Conservation (phyloP, 2,888 invertebrate species). For the Eristalinus aeneus region DNA sequence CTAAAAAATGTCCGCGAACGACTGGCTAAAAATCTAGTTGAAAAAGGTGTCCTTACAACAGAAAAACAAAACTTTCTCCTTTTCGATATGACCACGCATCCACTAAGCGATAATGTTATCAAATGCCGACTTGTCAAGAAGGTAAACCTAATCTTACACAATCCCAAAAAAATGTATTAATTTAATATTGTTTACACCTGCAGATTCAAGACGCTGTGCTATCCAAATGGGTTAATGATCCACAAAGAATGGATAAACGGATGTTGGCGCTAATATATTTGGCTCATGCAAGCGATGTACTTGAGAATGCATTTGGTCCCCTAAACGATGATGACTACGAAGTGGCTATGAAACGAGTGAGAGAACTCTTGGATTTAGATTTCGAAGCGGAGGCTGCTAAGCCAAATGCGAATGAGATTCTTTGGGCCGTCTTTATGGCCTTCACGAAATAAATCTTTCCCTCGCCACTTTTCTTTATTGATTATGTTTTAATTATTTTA, state of each 20-base stretch:
- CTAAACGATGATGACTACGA: conserved; percentile 98
- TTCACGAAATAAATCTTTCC: conserved; percentile 93
- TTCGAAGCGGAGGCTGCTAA: conserved; percentile 97
- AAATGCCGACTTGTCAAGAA: conserved; percentile 98
- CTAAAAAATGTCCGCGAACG: conserved; percentile 99
- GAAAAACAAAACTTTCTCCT: conserved; percentile 99
- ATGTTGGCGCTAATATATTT: conserved; percentile 96
- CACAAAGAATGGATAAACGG: conserved; percentile 98
- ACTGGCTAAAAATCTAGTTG: conserved; percentile 99
- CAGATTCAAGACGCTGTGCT: conserved; percentile 98
- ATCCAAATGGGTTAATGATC: conserved; percentile 97
- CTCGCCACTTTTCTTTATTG: conserved; percentile 59
- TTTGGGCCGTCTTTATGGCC: conserved; percentile 99
- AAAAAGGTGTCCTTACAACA: conserved; percentile 99
- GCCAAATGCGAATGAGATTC: conserved; percentile 93
- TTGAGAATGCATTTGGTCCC: conserved; percentile 99
- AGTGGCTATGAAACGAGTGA: conserved; percentile 97
- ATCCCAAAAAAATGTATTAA: neutral
- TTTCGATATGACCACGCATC: conserved; percentile 99
- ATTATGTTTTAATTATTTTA: conserved; percentile 66
- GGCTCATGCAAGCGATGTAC: conserved; percentile 98
- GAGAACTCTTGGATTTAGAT: conserved; percentile 97
- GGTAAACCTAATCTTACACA: conserved; percentile 82
- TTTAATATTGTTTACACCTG: conserved; percentile 71
- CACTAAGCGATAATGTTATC: conserved; percentile 95